These are phyloP conservation scores for Crossocerus cetratus DNA, from an alignment of 2,888 invertebrate species.

Conservation along the genomic window DNA sequence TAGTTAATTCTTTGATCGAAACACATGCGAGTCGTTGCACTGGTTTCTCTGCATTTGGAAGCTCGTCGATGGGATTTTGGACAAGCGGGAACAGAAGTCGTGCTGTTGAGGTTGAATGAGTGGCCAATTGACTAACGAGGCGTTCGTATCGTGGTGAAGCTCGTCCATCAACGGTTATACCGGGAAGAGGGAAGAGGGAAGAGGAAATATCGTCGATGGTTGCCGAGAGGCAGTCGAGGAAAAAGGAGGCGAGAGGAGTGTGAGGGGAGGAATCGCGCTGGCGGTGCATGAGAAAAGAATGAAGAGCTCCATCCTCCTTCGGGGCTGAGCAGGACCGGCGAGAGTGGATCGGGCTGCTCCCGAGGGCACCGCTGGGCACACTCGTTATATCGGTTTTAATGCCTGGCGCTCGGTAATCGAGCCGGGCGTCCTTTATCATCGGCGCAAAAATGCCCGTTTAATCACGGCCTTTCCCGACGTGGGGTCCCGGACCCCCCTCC, in stretches of 20 bases:
- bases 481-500: constrained; percentile 60
- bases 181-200: constrained; percentile 17
- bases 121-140: constrained; percentile 53
- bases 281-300: not conserved
- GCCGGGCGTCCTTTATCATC: constrained; percentile 53
- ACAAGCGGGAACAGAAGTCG: constrained; percentile 31
- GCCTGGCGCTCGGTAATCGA: constrained; percentile 46
- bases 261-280: not conserved
- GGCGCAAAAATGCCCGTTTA: constrained; percentile 60
- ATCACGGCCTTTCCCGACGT: constrained; percentile 60
- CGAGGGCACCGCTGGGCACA: constrained; percentile 26
- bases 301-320: constrained; percentile 7
- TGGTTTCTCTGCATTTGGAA: too few relatives aligned
- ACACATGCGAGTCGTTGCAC: too few relatives aligned
- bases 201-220: constrained; percentile 40
- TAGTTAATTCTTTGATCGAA: too few relatives aligned
- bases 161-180: constrained; percentile 46
- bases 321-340: too few relatives aligned
- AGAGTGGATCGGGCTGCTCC: not conserved
- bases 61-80: not conserved
- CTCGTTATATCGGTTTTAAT: constrained; percentile 50
- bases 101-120: constrained; percentile 26
- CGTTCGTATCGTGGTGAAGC: constrained; percentile 36
- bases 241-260: not conserved
- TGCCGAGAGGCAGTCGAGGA: constrained; percentile 6